Evolutionary conservation across 1,140 invertebrate genomes (phyloP).

Genomic region (Euschistus heros): DNA sequence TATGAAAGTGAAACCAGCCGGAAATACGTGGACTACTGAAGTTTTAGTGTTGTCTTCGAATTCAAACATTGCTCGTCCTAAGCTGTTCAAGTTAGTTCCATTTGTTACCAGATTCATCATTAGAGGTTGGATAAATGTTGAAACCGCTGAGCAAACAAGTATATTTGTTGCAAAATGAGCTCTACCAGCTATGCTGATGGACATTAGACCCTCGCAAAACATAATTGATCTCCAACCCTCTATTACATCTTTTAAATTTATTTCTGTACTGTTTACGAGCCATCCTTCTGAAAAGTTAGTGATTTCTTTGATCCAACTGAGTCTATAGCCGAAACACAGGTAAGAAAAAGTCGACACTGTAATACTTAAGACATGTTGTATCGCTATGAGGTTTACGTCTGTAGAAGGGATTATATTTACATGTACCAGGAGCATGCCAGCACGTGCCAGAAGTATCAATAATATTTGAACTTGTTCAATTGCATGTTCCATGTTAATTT

Average conservation of each 20-base stretch:
- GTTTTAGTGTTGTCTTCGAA: constrained; percentile 2
- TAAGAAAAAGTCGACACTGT: neutral
- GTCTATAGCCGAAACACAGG: constrained; percentile 2
- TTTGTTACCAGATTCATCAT: constrained; percentile 4
- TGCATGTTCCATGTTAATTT: too few species aligned
- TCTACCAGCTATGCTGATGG: neutral
- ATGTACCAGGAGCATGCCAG: constrained; percentile 14
- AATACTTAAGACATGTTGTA: constrained; percentile 15
- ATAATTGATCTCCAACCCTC: constrained; percentile 2
- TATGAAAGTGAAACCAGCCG: constrained; percentile 4
- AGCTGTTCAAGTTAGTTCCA: neutral
- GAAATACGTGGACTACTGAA: constrained; percentile 12
- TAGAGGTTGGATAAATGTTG: neutral
- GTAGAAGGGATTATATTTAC: constrained; percentile 5
- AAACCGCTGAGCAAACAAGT: neutral
- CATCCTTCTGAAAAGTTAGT: neutral
- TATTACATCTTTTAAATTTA: neutral
- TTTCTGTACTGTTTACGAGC: neutral
- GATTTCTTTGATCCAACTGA: neutral
- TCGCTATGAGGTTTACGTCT: constrained; percentile 5
- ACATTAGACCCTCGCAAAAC: neutral
- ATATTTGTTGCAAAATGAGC: neutral
- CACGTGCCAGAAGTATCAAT: neutral
- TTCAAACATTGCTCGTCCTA: constrained; percentile 3
- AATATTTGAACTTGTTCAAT: too few species aligned